Base-by-base conservation (phyloP, 2,797 vertebrate genomes). In the Danio aesculapii region DNA sequence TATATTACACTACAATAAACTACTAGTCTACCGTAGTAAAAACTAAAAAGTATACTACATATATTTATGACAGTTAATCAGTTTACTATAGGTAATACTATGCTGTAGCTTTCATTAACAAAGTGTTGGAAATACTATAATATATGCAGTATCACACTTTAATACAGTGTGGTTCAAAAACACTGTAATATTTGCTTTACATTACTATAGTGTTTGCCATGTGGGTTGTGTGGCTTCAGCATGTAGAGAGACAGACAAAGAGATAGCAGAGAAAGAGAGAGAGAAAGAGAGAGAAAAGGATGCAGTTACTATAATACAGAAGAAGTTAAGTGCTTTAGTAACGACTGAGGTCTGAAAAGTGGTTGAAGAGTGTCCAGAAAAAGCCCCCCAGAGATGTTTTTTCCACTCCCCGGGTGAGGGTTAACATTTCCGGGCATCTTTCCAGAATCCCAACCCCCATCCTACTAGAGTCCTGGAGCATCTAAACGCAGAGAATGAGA, bases 301-400 rank as follows among this genome's bases (percentile, higher is more conserved):
- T 7, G 8, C 39, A 46, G 41, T 53, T 50, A 66, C 46, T 73
- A 58, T 63, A 49, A 71, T n/a, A 73, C 69, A 72, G 49, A 57
- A 30, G 39, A 19, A 30, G 14, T 52, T 86, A 85, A 82, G 83
- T 86, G 83, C 49, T 78, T 87, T 78, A 76, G 67, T 77, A 86
- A 83, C 81, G 83, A 83, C 71, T 67, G 66, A 72, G 43, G 69
- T 78, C 44, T 80, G 79, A 84, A 81, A 79, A 77, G 67, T 46
- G 16, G 77, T 73, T 39, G 50, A 75, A 46, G 47, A 30, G 46
- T 53, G 46, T 77, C 49, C 19, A 70, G 72, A 30, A 30, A 59
- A 52, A 71, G 75, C 68, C 69, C 74, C 79, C 21, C 39, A 67
- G 58, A 30, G 80, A 68, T 63, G 71, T 68, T 57, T 68, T 71